Conservation (phyloP, 2,113 vertebrate genomes). For the Campylorhamphus procurvoides region DNA sequence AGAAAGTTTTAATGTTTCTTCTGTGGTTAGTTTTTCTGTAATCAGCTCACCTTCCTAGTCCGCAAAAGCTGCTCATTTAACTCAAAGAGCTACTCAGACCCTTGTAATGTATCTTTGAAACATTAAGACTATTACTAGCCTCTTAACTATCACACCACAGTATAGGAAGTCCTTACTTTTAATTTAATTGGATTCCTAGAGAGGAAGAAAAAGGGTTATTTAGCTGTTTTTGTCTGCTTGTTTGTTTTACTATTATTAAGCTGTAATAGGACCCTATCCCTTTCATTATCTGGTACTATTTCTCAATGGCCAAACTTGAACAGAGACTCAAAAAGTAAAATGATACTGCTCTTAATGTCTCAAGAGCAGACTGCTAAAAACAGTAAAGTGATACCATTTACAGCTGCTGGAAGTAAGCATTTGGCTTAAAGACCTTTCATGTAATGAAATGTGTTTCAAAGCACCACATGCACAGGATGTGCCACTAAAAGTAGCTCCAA, state of each 20-base stretch:
- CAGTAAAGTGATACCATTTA: constrained; percentile 41
- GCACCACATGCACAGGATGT: background rate
- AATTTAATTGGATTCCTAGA: constrained; percentile 21
- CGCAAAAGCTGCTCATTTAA: background rate
- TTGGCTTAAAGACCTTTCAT: background rate
- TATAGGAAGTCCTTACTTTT: background rate
- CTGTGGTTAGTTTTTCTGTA: background rate
- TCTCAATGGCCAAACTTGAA: constrained; percentile 11
- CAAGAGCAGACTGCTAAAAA: background rate
- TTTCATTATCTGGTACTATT: background rate
- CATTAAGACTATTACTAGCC: background rate
- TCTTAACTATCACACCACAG: background rate
- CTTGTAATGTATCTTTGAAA: background rate
- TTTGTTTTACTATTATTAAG: background rate
- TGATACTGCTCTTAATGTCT: constrained; percentile 1
- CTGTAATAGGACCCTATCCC: background rate
- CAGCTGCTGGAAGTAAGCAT: constrained; percentile 26
- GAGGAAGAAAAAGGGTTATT: background rate
- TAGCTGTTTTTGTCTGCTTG: background rate
- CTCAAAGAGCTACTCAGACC: background rate
- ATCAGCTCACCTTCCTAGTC: background rate
- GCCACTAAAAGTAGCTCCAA: background rate
- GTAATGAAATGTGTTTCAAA: background rate
- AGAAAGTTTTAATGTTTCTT: background rate
- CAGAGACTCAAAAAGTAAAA: constrained; percentile 22